Conservation (phyloP, 2,888 invertebrate species). For the Psylliodes chrysocephalus region DNA sequence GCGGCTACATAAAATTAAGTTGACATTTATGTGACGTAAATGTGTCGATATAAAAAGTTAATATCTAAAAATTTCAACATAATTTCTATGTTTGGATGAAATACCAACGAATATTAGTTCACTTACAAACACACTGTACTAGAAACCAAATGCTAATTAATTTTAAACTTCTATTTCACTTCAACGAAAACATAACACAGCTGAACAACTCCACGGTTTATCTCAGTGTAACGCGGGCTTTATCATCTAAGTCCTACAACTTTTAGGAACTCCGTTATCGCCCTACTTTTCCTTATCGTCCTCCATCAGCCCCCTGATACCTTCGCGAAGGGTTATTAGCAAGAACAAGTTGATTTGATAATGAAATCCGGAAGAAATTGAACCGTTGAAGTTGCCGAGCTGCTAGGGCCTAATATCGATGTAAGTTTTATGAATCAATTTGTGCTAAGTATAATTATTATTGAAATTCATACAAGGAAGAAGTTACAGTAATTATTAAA, state of each 20-base stretch:
- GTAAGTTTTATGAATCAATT: slow-evolving; percentile 11
- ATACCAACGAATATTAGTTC: no score
- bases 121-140: no score
- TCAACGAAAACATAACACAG: not conserved
- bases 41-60: not conserved
- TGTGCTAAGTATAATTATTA: no score
- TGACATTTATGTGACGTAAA: no score
- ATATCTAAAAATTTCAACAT: no score
- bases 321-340: slow-evolving; percentile 25
- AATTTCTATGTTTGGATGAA: no score
- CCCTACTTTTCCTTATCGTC: slow-evolving; percentile 26
- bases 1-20: no score
- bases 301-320: slow-evolving; percentile 28
- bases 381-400: not conserved
- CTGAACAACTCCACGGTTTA: not conserved
- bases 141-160: not conserved
- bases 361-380: slow-evolving; percentile 28
- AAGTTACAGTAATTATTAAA: no score
- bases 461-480: no score
- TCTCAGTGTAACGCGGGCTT: slow-evolving; percentile 4
- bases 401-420: slow-evolving; percentile 14
- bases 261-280: slow-evolving; percentile 26
- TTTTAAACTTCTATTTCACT: no score
- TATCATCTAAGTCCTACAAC: slow-evolving; percentile 7
- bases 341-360: slow-evolving; percentile 23